Conservation (phyloP, 2,797 vertebrate genomes). For the Aulostomus chinensis region DNA sequence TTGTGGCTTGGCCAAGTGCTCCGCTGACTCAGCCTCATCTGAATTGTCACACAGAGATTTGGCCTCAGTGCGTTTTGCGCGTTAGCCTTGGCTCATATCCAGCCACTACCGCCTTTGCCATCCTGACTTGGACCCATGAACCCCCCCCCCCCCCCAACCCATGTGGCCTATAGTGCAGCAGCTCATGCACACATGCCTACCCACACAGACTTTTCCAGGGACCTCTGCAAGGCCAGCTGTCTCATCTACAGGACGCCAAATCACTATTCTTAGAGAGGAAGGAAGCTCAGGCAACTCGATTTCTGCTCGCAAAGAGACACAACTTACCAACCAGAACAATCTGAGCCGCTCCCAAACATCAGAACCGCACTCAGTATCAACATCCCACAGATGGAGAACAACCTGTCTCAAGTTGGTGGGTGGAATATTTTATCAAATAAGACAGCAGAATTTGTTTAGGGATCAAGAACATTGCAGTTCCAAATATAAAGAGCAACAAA, state of each 20-base stretch:
- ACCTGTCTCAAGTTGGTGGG: neutral
- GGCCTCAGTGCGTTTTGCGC: slow-evolving; percentile 33
- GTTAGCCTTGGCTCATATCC: slow-evolving; percentile 55
- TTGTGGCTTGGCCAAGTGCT: slow-evolving; percentile 55
- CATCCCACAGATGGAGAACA: neutral
- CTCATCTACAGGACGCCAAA: slow-evolving; percentile 28
- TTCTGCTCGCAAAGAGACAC: too few species aligned
- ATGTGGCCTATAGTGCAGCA: slow-evolving; percentile 24
- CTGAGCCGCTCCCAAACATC: too few species aligned
- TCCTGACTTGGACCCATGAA: slow-evolving; percentile 46
- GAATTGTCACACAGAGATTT: slow-evolving; percentile 69
- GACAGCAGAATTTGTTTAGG: too few species aligned
- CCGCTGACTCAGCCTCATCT: slow-evolving; percentile 72
- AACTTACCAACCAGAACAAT: too few species aligned
- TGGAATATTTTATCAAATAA: too few species aligned
- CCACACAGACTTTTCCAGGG: neutral
- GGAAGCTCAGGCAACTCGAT: slow-evolving; percentile 39
- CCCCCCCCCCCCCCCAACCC: neutral
- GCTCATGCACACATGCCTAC: slow-evolving; percentile 13
- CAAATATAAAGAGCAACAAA: neutral
- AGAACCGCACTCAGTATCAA: neutral
- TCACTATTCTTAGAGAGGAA: slow-evolving; percentile 49
- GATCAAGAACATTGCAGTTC: neutral
- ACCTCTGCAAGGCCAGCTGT: slow-evolving; percentile 29
- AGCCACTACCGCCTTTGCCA: slow-evolving; percentile 54